Evolutionary conservation across 2,888 invertebrate genomes (phyloP), one percentile per base, ranked within the genome.

Genomic region (Rhamnusium bicolor): DNA sequence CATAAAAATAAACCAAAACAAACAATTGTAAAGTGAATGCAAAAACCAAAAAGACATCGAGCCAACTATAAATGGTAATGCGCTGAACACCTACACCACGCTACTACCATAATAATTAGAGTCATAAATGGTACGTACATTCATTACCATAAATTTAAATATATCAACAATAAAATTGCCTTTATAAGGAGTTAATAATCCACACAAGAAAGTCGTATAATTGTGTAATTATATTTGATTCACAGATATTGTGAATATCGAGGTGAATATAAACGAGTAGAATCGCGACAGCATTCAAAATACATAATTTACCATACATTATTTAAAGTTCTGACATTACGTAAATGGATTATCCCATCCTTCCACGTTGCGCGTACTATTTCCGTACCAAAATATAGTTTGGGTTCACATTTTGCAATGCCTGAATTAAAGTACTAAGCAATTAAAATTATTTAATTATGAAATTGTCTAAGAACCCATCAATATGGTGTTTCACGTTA

Each of bases 91-190:
- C 61, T 14, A 62, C 61, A 21, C 40, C 70, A 71, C 46, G 40
- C 71, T 66, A 65, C 61, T 71, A 60, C 69, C 49, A 69, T 51
- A 62, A 71, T 68, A 72, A 75, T 75, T 60, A 68, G 56, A 66
- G 67, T 54, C 47, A 69, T 68, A 75, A 67, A 72, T 32, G 72
- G 60, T 53, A 60, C 27, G 27, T 49, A 46, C 54, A 10, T 24
- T 56, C 62, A 75, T 75, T 75, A 70, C 54, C 75, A 70, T 75
- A 75, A 75, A 75, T 72, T 75, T 63, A 63, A 72, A 70, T 68
- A 58, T 58, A 67, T 66, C 61, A 62, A 72, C 75, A 72, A 70
- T 72, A 72, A 74, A 74, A 72, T 66, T 67, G 72, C 46, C 68
- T 62, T 29, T 69, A 70, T 69, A 74, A 54, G 72, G 58, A 75